Percentiles rank a stretch among this genome's conserved stretches.
phyloP scores from a whole-genome alignment of 2,888 invertebrate species.

The Lasioglossum morio region DNA sequence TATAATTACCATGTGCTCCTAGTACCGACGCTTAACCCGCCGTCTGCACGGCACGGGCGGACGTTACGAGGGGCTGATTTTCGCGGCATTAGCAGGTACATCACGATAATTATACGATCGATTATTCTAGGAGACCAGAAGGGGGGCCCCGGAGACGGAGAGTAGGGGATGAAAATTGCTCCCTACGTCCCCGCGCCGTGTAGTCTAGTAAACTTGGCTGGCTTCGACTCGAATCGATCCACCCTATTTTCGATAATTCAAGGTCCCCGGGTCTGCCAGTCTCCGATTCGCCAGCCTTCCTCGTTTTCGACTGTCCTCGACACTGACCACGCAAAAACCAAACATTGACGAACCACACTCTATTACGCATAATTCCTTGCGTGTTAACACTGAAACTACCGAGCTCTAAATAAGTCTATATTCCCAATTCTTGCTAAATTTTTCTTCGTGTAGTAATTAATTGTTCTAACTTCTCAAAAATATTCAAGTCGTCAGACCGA shows the following conservation, averaged over 20 bases:
- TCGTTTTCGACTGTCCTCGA: not conserved
- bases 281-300: not conserved
- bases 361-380: not conserved
- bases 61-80: slow-evolving; percentile 75
- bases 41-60: slow-evolving; percentile 73
- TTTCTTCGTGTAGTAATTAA: too few species aligned
- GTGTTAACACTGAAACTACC: too few species aligned
- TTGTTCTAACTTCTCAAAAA: not conserved
- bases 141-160: slow-evolving; percentile 48
- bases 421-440: too few species aligned
- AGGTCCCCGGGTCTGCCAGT: slow-evolving; percentile 53
- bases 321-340: not conserved
- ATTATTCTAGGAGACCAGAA: slow-evolving; percentile 76
- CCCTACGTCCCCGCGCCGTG: slow-evolving; percentile 60
- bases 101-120: slow-evolving; percentile 82
- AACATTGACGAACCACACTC: not conserved
- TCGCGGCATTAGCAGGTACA: slow-evolving; percentile 80
- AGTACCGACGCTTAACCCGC: slow-evolving; percentile 77
- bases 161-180: slow-evolving; percentile 66
- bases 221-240: slow-evolving; percentile 72
- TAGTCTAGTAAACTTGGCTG: slow-evolving; percentile 65
- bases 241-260: slow-evolving; percentile 74
- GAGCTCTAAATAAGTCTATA: too few species aligned
- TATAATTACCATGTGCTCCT: slow-evolving; percentile 84
- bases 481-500: not conserved